These are phyloP conservation scores for Leptopilina clavipes DNA, from an alignment of 1,140 invertebrate genomes.

Conservation along the genomic window DNA sequence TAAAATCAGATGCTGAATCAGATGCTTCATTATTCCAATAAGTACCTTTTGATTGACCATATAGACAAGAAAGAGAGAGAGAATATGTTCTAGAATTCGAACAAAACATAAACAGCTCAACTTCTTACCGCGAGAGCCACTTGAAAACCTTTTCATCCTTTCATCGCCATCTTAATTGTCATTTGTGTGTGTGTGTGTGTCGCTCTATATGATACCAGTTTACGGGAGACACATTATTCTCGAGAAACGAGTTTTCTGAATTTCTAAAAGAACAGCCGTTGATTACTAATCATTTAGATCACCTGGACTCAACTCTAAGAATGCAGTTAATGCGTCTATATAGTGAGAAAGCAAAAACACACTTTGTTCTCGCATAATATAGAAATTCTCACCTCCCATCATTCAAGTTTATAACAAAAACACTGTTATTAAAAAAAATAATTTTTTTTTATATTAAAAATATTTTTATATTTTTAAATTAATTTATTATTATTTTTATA, in stretches of 20 bases:
- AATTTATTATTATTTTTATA: too few species aligned
- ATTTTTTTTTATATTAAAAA: too few species aligned
- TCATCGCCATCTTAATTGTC: slow-evolving; percentile 15
- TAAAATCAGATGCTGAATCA: too few species aligned
- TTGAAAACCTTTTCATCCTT: too few species aligned
- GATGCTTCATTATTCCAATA: slow-evolving; percentile 35
- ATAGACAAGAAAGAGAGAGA: neutral
- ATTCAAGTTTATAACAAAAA: too few species aligned
- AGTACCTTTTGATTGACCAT: neutral
- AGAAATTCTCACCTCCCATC: neutral
- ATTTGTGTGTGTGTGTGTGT: too few species aligned
- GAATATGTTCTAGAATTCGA: slow-evolving; percentile 1
- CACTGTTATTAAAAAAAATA: too few species aligned
- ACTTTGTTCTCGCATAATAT: neutral
- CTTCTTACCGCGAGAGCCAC: neutral
- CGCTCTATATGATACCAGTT: neutral
- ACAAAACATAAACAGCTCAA: neutral
- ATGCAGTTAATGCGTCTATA: neutral
- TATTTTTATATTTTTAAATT: too few species aligned
- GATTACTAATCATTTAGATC: slow-evolving; percentile 18
- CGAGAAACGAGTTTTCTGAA: slow-evolving; percentile 18
- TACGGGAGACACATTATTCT: neutral
- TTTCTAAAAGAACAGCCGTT: neutral
- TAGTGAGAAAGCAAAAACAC: neutral
- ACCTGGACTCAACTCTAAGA: slow-evolving; percentile 12